phyloP scores from a whole-genome alignment of 2,797 vertebrate genomes.

The Ambastaia sidthimunki region DNA sequence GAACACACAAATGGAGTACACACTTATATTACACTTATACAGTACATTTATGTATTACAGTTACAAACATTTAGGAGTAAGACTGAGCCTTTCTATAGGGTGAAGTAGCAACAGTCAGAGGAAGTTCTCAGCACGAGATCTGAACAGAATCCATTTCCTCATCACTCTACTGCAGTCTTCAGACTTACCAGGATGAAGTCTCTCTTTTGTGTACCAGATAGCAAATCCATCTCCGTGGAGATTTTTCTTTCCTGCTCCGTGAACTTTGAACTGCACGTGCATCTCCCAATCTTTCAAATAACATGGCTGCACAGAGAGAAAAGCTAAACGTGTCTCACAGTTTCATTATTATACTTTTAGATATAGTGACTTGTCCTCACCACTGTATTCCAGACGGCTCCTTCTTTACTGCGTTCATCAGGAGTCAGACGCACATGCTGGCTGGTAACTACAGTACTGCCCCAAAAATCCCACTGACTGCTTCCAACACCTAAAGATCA shows the following conservation, averaged over 20 bases:
- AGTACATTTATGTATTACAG: too few relatives aligned
- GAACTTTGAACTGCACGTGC: slow-evolving; percentile 94
- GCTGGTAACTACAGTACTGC: too few relatives aligned
- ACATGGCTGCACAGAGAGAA: slow-evolving; percentile 82
- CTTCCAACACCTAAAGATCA: too few relatives aligned
- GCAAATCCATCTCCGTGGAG: slow-evolving; percentile 95
- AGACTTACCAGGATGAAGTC: slow-evolving; percentile 85
- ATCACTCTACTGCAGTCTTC: slow-evolving; percentile 77
- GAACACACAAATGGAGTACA: slow-evolving; percentile 1
- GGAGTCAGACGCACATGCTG: too few relatives aligned
- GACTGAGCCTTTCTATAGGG: background rate
- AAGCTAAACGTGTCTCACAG: background rate
- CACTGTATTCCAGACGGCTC: too few relatives aligned
- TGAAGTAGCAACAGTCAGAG: background rate
- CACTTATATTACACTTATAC: background rate
- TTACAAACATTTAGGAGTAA: too few relatives aligned
- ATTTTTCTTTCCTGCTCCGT: slow-evolving; percentile 94
- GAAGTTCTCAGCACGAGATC: background rate
- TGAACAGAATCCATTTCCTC: slow-evolving; percentile 28
- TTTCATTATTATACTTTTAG: too few relatives aligned
- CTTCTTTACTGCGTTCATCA: too few relatives aligned
- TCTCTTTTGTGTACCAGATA: slow-evolving; percentile 94
- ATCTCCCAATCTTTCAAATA: slow-evolving; percentile 98
- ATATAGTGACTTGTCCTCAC: too few relatives aligned
- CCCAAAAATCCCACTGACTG: too few relatives aligned